Evolutionary conservation across 2,888 invertebrate genomes (phyloP).

Genomic region (Sinopyrophorus schimmeli): DNA sequence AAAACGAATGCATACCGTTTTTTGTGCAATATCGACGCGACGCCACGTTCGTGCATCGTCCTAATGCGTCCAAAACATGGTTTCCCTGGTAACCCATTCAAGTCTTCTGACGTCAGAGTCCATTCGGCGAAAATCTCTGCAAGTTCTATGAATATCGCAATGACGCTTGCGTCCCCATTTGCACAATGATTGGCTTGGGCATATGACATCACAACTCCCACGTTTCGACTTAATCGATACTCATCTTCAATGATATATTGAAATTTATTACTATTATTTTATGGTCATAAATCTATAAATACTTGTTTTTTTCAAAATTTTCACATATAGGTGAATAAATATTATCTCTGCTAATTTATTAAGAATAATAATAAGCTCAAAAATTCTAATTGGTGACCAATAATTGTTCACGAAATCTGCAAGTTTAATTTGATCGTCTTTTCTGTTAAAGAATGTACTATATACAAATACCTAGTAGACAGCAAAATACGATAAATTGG

Average conservation of each 20-base stretch:
- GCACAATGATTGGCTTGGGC: conserved; percentile 36
- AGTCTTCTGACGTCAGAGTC: conserved; percentile 45
- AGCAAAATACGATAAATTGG: conserved; percentile 23
- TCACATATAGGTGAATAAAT: too few species aligned
- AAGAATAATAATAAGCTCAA: too few species aligned
- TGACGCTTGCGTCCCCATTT: conserved; percentile 40
- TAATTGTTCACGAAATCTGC: too few species aligned
- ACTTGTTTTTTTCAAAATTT: too few species aligned
- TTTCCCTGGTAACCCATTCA: conserved; percentile 49
- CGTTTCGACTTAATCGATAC: conserved; percentile 42
- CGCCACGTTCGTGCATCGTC: conserved; percentile 33
- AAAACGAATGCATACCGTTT: conserved; percentile 20
- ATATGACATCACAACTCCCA: conserved; percentile 44
- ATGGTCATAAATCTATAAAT: too few species aligned
- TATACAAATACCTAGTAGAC: not conserved
- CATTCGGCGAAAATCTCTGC: conserved; percentile 47
- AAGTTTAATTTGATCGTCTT: too few species aligned
- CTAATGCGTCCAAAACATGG: conserved; percentile 38
- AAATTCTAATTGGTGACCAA: too few species aligned
- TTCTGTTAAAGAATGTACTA: conserved; percentile 3
- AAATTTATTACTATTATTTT: conserved; percentile 8
- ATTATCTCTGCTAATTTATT: too few species aligned
- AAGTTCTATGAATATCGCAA: conserved; percentile 40
- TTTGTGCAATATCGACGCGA: conserved; percentile 29
- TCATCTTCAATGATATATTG: conserved; percentile 39